A percentile compares a stretch with the other conserved stretches of the same genome.
These are phyloP conservation scores for Enteromius afrohamiltoni DNA, from an alignment of 2,797 vertebrate species.

Conservation along the genomic window DNA sequence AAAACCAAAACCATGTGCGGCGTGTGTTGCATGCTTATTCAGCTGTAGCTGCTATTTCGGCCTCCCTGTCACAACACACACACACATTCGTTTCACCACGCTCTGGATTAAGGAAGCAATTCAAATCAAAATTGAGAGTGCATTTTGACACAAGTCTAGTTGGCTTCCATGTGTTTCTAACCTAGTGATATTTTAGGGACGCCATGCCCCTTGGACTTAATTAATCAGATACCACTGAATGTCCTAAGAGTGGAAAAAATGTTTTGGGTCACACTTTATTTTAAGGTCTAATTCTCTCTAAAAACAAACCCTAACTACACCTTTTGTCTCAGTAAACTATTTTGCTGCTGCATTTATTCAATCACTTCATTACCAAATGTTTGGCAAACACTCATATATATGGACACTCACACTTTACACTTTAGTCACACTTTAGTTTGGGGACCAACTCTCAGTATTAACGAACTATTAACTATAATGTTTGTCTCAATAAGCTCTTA, in stretches of 20 bases:
- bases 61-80: conserved; percentile 21
- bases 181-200: neutral
- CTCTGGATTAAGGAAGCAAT: conserved; percentile 33
- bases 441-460: too few species aligned
- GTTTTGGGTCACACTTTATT: neutral
- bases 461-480: too few species aligned
- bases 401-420: too few species aligned
- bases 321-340: too few species aligned
- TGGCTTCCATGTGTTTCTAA: conserved; percentile 3
- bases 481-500: too few species aligned
- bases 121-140: conserved; percentile 33
- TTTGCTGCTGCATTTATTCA: neutral
- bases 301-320: too few species aligned
- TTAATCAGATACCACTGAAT: neutral
- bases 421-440: too few species aligned
- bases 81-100: conserved; percentile 12
- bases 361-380: neutral
- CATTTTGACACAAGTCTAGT: conserved; percentile 20
- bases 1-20: conserved; percentile 46
- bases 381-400: neutral
- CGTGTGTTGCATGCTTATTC: conserved; percentile 51
- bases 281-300: too few species aligned
- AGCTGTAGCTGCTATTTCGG: conserved; percentile 52
- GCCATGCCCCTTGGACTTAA: neutral
- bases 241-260: neutral